Conservation (phyloP, 2,797 vertebrate genomes). For the Natrix natrix region DNA sequence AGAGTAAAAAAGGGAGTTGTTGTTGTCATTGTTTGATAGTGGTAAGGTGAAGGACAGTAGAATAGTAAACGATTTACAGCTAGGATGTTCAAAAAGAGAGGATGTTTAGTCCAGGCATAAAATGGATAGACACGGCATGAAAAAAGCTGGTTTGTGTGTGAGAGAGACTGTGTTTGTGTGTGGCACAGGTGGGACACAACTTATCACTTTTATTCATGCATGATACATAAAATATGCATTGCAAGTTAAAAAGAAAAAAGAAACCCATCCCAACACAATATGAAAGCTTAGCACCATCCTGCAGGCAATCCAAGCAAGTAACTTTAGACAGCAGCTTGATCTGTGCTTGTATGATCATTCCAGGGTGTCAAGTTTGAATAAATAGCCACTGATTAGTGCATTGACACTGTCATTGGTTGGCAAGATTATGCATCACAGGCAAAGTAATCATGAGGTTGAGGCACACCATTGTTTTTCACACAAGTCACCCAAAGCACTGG, state of each 20-base stretch:
- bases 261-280: not conserved
- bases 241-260: not conserved
- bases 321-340: not conserved
- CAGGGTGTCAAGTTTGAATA: not conserved
- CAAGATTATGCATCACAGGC: not conserved
- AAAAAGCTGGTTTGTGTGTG: not conserved
- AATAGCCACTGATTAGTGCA: not conserved
- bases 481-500: not conserved
- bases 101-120: not conserved
- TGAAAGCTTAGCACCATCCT: not conserved
- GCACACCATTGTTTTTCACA: not conserved
- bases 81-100: not conserved
- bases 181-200: not conserved
- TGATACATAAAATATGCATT: not conserved
- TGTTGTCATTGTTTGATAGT: not conserved
- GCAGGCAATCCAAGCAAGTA: not conserved
- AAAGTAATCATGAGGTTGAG: not conserved
- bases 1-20: not conserved
- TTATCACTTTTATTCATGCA: not conserved
- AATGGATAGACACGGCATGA: not conserved
- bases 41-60: not conserved
- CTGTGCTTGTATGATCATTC: no score
- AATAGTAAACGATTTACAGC: not conserved
- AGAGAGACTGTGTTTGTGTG: not conserved
- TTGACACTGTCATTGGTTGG: not conserved